Conservation (phyloP, 2,797 vertebrate genomes). For the Poliocrania exsul region DNA sequence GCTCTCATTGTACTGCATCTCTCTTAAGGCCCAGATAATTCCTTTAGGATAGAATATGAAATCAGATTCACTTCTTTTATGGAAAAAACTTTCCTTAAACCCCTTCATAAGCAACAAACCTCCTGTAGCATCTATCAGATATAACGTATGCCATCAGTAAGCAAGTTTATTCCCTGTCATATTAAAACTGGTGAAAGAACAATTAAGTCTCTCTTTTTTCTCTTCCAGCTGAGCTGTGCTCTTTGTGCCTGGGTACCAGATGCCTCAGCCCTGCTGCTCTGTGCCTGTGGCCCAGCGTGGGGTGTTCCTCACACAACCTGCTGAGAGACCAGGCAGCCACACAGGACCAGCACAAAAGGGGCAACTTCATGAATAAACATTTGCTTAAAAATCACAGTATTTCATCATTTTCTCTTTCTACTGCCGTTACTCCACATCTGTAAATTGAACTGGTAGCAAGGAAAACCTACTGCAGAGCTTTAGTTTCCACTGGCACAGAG, state of each 20-base stretch:
- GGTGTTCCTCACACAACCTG: background rate
- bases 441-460: constrained; percentile 15
- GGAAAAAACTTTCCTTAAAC: background rate
- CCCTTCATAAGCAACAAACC: background rate
- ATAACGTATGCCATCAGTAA: background rate
- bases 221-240: background rate
- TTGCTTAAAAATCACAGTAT: constrained; percentile 60
- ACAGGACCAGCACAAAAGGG: constrained; percentile 3
- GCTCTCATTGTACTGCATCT: background rate
- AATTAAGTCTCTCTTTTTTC: background rate
- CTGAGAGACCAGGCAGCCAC: constrained; percentile 50
- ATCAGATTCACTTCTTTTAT: background rate
- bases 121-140: background rate
- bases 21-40: background rate
- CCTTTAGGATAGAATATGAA: background rate
- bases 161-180: background rate
- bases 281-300: background rate
- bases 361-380: constrained; percentile 70
- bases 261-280: background rate
- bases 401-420: background rate
- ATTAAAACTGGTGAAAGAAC: background rate
- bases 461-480: background rate
- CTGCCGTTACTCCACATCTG: background rate
- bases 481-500: background rate
- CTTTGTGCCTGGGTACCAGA: background rate